Evolutionary conservation across 37 sponge, comb jelly and placozoan species (phyloP), one percentile per base, ranked within the genome.

Genomic region (Beroe ovata): DNA sequence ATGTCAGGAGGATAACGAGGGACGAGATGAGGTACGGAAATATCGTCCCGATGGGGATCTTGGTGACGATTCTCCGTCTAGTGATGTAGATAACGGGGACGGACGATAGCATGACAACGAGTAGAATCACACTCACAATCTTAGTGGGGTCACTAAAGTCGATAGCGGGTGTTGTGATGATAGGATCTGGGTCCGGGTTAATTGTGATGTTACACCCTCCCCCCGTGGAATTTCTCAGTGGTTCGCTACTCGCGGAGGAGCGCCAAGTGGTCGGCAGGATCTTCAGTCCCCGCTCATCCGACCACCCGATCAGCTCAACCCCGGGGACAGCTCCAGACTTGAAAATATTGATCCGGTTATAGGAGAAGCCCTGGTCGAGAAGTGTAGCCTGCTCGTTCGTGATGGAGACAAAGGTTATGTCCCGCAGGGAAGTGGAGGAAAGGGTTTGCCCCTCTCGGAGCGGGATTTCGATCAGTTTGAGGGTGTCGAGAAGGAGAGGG

Each of bases 271-370:
- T 77, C 23, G 84, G 84, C 26, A 77, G 22, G n/a, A 42, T 42
- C 54, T 42, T 33, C 0, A 40, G n/a, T 1, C 84, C 54, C 54
- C 22, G 38, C 47, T 77, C 84, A 77, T 77, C 84, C 0, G 54
- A 19, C 42, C 54, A 77, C 8, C 84, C 84, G 6, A 77, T 4
- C 47, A 77, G 47, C 47, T 77, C 84, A n/a, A 77, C 42, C 28
- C 84, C 54, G 23, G 54, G 54, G 22, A 35, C 38, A 6, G 54
- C 38, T 20, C 84, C 84, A 0, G 84, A 77, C 41, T 77, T 77
- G 84, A 42, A 77, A 4, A 77, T 42, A 16, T 77, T 42, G 36
- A 77, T 42, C 47, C 54, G 35, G 84, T 77, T 77, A 54, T 77
- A 77, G 47, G 54, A 42, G 84, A 42, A 77, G 54, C 84, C 84